A percentile compares a stretch with the other conserved stretches of the same genome.
These are phyloP conservation scores for Caenorhabditis sp. DNA, from an alignment of 2,888 invertebrate species.

Conservation along the genomic window DNA sequence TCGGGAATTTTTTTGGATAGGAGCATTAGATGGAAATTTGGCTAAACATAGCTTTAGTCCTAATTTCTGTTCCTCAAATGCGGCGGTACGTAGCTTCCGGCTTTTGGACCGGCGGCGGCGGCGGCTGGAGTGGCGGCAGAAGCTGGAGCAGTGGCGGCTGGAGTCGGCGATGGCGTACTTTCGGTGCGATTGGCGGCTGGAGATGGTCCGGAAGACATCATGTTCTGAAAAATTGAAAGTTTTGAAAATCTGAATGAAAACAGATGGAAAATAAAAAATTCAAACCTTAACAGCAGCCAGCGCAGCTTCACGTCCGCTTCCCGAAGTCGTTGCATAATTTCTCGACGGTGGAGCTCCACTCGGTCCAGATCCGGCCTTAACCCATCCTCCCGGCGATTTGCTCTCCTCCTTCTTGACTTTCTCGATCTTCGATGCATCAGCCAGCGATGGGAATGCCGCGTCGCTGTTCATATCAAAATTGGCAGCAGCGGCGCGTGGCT, in stretches of 20 bases:
- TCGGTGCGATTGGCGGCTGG: constrained; percentile 5
- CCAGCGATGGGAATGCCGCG: constrained; percentile 78
- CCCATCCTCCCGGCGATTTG: constrained; percentile 68
- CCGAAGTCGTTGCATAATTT: constrained; percentile 29
- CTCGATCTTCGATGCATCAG: constrained; percentile 77
- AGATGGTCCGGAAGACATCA: constrained; percentile 20
- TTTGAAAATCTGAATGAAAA: too few species aligned
- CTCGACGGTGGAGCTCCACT: constrained; percentile 10
- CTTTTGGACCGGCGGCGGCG: constrained; percentile 43
- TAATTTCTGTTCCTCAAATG: constrained; percentile 67
- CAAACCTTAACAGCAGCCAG: constrained; percentile 68
- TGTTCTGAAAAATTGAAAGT: constrained; percentile 26
- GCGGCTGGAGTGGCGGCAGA: constrained; percentile 28
- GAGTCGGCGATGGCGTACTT: constrained; percentile 24
- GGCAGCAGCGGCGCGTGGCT: constrained; percentile 34
- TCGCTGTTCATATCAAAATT: constrained; percentile 68
- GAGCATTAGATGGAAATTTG: too few species aligned
- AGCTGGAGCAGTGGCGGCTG: constrained; percentile 34
- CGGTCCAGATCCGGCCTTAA: constrained; percentile 38
- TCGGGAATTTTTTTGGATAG: too few species aligned
- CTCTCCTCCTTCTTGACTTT: constrained; percentile 75
- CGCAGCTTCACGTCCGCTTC: constrained; percentile 64
- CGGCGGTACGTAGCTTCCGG: constrained; percentile 73
- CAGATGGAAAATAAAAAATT: constrained; percentile 2
- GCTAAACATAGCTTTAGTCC: not conserved